Percentiles rank a stretch among this genome's conserved stretches.
These are phyloP conservation scores for Erynnis tages DNA, from an alignment of 2,888 invertebrate genomes.

Conservation along the genomic window DNA sequence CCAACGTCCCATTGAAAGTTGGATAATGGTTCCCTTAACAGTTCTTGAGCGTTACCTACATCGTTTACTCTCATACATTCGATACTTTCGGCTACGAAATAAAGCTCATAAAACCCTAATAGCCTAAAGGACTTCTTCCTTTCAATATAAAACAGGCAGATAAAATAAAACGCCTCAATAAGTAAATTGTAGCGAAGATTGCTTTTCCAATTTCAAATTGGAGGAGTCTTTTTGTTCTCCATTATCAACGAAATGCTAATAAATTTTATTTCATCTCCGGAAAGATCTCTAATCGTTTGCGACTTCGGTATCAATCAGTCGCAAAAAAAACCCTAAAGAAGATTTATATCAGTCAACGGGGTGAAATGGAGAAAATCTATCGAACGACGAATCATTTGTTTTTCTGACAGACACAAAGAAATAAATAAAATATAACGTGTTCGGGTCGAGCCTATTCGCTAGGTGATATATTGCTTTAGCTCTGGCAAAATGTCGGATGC, in stretches of 20 bases:
- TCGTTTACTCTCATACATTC: constrained; percentile 30
- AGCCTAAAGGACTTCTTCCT: constrained; percentile 34
- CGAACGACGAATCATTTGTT: constrained; percentile 46
- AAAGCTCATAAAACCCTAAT: constrained; percentile 35
- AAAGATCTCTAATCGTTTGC: constrained; percentile 54
- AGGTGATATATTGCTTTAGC: constrained; percentile 15
- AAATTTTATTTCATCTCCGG: constrained; percentile 58
- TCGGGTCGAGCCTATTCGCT: constrained; percentile 7
- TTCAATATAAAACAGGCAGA: constrained; percentile 36
- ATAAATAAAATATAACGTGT: constrained; percentile 27
- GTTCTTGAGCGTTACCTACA: constrained; percentile 25
- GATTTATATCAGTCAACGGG: constrained; percentile 63
- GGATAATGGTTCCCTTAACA: constrained; percentile 24
- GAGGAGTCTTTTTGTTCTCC: constrained; percentile 50
- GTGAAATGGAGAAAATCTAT: constrained; percentile 45
- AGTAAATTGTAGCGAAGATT: constrained; percentile 58
- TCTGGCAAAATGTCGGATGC: constrained; percentile 8
- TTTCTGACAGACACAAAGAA: constrained; percentile 43
- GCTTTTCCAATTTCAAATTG: constrained; percentile 45
- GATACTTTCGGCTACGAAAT: constrained; percentile 29
- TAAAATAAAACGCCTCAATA: constrained; percentile 50
- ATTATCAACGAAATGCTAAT: constrained; percentile 60
- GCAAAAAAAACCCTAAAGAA: constrained; percentile 52
- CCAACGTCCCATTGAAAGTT: constrained; percentile 25
- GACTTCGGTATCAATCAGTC: constrained; percentile 60